Conservation (phyloP, 2,888 invertebrate species). For the Rhingia campestris region DNA sequence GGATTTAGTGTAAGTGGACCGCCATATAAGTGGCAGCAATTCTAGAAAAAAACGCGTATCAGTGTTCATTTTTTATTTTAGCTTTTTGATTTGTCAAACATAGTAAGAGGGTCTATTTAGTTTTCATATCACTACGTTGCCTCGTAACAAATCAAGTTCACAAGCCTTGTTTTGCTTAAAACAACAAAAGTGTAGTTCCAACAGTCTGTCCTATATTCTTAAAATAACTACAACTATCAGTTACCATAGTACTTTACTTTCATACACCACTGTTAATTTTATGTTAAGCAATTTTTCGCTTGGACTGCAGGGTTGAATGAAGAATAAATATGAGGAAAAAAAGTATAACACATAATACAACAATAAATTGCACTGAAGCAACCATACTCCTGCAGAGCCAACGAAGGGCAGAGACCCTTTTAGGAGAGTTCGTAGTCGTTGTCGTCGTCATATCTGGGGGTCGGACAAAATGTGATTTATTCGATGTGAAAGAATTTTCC, state of each 20-base stretch:
- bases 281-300: slow-evolving; percentile 35
- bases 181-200: too few relatives aligned
- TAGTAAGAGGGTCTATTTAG: too few relatives aligned
- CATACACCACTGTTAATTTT: slow-evolving; percentile 15
- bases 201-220: too few relatives aligned
- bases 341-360: slow-evolving; percentile 34
- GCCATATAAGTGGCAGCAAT: too few relatives aligned
- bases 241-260: background rate
- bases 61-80: too few relatives aligned
- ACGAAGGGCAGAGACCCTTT: slow-evolving; percentile 55
- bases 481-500: slow-evolving; percentile 69
- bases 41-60: too few relatives aligned
- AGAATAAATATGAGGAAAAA: slow-evolving; percentile 6
- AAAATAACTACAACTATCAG: too few relatives aligned
- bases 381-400: slow-evolving; percentile 13
- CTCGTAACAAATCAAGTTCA: too few relatives aligned
- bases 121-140: too few relatives aligned
- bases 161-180: background rate
- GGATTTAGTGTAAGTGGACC: too few relatives aligned
- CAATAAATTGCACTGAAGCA: slow-evolving; percentile 58
- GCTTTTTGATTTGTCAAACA: too few relatives aligned
- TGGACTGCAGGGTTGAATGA: slow-evolving; percentile 26
- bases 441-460: slow-evolving; percentile 10
- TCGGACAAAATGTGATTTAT: slow-evolving; percentile 67
- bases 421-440: slow-evolving; percentile 28